Percentiles rank a stretch among this genome's conserved stretches.
phyloP scores from a whole-genome alignment of 2,797 vertebrate species.

The Notolabrus celidotus region DNA sequence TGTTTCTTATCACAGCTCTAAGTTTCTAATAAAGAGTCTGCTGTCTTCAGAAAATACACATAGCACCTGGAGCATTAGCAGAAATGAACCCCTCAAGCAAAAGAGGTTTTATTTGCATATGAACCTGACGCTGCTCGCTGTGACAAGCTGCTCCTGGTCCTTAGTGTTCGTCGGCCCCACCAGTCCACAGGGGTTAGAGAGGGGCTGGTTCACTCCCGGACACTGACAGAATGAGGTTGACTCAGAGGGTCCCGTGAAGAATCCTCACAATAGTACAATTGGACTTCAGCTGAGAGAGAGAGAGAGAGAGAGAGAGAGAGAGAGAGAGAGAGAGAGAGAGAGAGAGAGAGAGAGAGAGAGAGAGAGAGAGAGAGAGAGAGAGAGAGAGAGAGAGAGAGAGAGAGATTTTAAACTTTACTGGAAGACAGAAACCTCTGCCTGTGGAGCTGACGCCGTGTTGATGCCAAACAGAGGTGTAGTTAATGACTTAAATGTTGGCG shows the following conservation, averaged over 20 bases:
- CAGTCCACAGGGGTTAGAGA: constrained; percentile 35
- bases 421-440: not conserved
- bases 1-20: not conserved
- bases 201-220: constrained; percentile 33
- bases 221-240: constrained; percentile 73
- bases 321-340: not conserved
- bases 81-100: constrained; percentile 7
- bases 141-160: constrained; percentile 35
- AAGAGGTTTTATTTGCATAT: constrained; percentile 6
- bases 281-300: constrained; percentile 39
- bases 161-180: constrained; percentile 1
- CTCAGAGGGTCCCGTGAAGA: constrained; percentile 37
- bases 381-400: not conserved
- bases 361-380: not conserved
- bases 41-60: not conserved
- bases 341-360: constrained; percentile 2
- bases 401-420: not conserved
- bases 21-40: too few relatives aligned
- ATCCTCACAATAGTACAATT: constrained; percentile 33
- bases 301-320: not conserved
- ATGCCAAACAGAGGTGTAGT: not conserved
- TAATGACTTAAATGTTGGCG: not conserved
- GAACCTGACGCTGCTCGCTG: constrained; percentile 30
- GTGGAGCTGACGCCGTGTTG: not conserved
- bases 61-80: not conserved